Evolutionary conservation across 2,797 vertebrate genomes (phyloP).

Genomic region (Brachymystax lenok): DNA sequence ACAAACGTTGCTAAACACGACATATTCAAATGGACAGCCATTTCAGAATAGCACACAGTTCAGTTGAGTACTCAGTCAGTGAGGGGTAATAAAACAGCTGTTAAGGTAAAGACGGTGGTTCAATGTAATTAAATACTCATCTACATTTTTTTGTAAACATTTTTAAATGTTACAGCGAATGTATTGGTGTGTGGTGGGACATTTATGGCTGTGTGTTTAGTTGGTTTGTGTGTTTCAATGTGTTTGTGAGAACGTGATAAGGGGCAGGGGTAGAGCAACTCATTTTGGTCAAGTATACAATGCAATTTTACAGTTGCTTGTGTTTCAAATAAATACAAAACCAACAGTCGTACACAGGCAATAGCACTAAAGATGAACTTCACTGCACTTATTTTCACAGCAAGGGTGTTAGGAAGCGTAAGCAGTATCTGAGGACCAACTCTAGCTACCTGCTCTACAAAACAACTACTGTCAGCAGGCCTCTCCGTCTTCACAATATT

Average conservation of each 20-base stretch:
- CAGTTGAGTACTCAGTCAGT: constrained; percentile 84
- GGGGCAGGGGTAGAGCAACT: constrained; percentile 19
- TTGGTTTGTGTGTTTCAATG: constrained; percentile 42
- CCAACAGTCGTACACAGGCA: constrained; percentile 71
- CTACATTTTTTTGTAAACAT: constrained; percentile 59
- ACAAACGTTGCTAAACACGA: constrained; percentile 91
- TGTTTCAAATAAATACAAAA: constrained; percentile 78
- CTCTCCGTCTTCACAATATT: constrained; percentile 70
- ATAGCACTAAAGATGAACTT: constrained; percentile 68
- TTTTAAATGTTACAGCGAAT: constrained; percentile 58
- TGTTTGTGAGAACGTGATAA: constrained; percentile 25
- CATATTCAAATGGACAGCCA: constrained; percentile 84
- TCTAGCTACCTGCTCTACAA: constrained; percentile 65
- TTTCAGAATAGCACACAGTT: constrained; percentile 85
- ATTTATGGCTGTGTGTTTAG: constrained; percentile 63
- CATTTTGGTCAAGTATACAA: constrained; percentile 73
- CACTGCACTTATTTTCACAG: constrained; percentile 68
- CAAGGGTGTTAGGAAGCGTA: constrained; percentile 68
- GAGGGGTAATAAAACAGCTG: constrained; percentile 75
- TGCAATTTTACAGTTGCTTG: constrained; percentile 63
- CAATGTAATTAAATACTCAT: constrained; percentile 63
- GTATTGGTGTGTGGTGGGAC: constrained; percentile 57
- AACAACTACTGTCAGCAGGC: constrained; percentile 71
- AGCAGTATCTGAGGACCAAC: constrained; percentile 62
- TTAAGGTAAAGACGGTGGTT: constrained; percentile 65